Percentiles rank a stretch among this genome's conserved stretches.
Evolutionary conservation across 2,797 vertebrate species (phyloP).

Genomic region (Hippoglossus hippoglossus): DNA sequence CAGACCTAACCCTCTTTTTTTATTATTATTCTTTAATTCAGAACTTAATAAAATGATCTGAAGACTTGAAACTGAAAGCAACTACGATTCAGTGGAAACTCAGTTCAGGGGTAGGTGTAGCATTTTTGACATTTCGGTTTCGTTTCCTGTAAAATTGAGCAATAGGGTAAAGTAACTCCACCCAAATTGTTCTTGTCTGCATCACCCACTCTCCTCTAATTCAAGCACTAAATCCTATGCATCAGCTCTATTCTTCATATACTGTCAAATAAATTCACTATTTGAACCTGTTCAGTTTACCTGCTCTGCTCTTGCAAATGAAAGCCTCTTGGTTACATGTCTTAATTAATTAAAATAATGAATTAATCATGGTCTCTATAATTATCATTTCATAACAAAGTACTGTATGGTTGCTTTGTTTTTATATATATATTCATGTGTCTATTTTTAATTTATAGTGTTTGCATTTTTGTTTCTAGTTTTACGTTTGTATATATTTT

Average conservation of each 20-base stretch:
- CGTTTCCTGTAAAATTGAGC: not conserved
- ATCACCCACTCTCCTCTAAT: not conserved
- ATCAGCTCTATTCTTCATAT: not conserved
- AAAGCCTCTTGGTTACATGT: not conserved
- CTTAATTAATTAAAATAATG: too few species aligned
- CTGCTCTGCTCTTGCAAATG: too few species aligned
- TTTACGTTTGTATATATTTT: too few species aligned
- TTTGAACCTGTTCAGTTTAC: too few species aligned
- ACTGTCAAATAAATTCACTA: too few species aligned
- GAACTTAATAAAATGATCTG: too few species aligned
- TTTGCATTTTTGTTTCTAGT: too few species aligned
- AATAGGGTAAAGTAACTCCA: not conserved
- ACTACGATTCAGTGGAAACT: not conserved
- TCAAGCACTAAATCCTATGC: not conserved
- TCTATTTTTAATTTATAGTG: too few species aligned
- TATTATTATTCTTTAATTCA: not conserved
- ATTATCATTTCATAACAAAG: too few species aligned
- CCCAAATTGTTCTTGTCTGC: constrained; percentile 7
- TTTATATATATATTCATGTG: too few species aligned
- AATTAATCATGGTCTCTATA: too few species aligned
- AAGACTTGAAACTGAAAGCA: not conserved
- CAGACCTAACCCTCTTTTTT: not conserved
- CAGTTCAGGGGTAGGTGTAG: not conserved
- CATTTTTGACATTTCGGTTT: not conserved
- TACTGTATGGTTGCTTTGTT: too few species aligned